phyloP scores from a whole-genome alignment of 2,888 invertebrate genomes.

The Galeruca laticollis region DNA sequence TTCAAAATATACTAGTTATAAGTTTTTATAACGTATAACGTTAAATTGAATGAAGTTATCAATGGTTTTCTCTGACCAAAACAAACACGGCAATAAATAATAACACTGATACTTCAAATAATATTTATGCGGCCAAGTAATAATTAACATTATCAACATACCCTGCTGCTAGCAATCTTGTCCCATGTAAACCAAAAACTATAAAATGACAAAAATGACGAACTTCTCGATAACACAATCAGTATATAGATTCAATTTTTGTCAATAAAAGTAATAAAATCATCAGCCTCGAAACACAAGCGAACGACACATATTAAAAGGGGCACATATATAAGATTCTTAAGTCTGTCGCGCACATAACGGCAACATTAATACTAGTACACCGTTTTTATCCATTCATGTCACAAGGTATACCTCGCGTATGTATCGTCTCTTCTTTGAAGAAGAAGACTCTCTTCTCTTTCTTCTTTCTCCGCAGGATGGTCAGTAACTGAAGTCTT shows the following conservation, averaged over 20 bases:
- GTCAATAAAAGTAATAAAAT: slow-evolving; percentile 56
- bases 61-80: too few relatives aligned
- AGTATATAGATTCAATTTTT: slow-evolving; percentile 56
- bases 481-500: slow-evolving; percentile 56
- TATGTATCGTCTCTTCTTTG: slow-evolving; percentile 27
- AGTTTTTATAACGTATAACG: too few relatives aligned
- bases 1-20: too few relatives aligned
- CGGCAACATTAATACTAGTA: slow-evolving; percentile 52
- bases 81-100: too few relatives aligned
- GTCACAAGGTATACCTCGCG: slow-evolving; percentile 36
- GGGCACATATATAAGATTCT: slow-evolving; percentile 52
- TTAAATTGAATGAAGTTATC: too few relatives aligned
- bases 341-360: slow-evolving; percentile 51
- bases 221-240: background rate
- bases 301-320: slow-evolving; percentile 50
- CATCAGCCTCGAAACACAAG: slow-evolving; percentile 55
- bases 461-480: slow-evolving; percentile 47
- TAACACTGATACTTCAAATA: too few relatives aligned
- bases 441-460: slow-evolving; percentile 29
- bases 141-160: background rate
- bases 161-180: slow-evolving; percentile 5
- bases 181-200: slow-evolving; percentile 6
- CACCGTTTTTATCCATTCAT: slow-evolving; percentile 48
- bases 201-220: background rate
- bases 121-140: too few relatives aligned